A percentile compares a stretch with the other conserved stretches of the same genome.
phyloP scores from a whole-genome alignment of 2,888 invertebrate genomes.

The Andrena flavipes region DNA sequence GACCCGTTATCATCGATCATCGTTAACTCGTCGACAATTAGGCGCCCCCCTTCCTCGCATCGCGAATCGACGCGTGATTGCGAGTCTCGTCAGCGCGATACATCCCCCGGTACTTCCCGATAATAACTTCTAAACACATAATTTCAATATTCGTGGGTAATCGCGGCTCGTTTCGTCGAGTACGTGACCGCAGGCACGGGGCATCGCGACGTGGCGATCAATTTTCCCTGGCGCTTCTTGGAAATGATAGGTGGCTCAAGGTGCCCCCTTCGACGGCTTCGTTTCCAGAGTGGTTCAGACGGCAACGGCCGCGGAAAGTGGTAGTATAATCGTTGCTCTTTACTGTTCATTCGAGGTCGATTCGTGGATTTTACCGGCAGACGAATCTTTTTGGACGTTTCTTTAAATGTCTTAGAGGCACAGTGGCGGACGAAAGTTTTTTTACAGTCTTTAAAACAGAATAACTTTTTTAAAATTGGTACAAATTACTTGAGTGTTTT shows the following conservation, averaged over 20 bases:
- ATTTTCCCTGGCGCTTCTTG: neutral
- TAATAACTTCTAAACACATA: conserved; percentile 63
- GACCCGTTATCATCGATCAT: conserved; percentile 73
- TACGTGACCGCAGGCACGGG: conserved; percentile 19
- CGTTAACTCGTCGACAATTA: conserved; percentile 73
- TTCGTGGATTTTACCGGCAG: neutral
- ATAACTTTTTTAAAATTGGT: too few relatives aligned
- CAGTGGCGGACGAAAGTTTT: too few relatives aligned
- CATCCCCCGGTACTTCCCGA: conserved; percentile 28
- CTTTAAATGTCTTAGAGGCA: neutral
- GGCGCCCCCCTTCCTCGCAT: conserved; percentile 1
- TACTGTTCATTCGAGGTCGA: neutral
- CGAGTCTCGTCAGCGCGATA: conserved; percentile 40
- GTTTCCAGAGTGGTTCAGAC: too few relatives aligned
- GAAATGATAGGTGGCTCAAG: neutral
- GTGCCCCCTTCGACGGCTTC: neutral
- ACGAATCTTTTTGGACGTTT: neutral
- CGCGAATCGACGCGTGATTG: conserved; percentile 42
- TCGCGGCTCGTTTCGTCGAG: conserved; percentile 14
- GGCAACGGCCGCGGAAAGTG: too few relatives aligned
- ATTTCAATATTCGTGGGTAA: conserved; percentile 61
- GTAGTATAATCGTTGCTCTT: too few relatives aligned
- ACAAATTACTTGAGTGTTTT: too few relatives aligned
- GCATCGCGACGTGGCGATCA: conserved; percentile 10
- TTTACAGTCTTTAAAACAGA: too few relatives aligned